These are phyloP conservation scores for Sinopyrophorus schimmeli DNA, from an alignment of 2,888 invertebrate genomes.

Conservation along the genomic window DNA sequence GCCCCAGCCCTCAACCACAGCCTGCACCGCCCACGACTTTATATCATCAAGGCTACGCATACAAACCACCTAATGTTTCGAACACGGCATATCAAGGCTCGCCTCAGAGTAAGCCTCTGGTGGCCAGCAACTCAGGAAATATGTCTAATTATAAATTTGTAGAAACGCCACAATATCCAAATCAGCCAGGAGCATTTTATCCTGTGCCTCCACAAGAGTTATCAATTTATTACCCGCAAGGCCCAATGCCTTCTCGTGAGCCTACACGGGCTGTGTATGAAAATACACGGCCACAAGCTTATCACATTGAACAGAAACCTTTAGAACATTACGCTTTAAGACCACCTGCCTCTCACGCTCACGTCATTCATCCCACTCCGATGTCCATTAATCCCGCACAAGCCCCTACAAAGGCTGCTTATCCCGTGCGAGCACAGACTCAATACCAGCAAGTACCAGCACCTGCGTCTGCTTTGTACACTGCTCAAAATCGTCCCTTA, in stretches of 20 bases:
- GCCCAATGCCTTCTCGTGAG: conserved; percentile 45
- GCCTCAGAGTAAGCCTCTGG: conserved; percentile 60
- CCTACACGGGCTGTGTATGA: conserved; percentile 50
- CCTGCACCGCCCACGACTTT: conserved; percentile 56
- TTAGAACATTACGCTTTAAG: conserved; percentile 54
- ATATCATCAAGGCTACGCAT: conserved; percentile 61
- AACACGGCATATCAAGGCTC: conserved; percentile 65
- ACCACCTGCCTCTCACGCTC: conserved; percentile 55
- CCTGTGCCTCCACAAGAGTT: conserved; percentile 57
- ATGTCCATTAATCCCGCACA: conserved; percentile 62
- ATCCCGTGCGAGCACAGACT: conserved; percentile 73
- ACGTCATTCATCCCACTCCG: conserved; percentile 61
- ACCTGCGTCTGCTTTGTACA: conserved; percentile 49
- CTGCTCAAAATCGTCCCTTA: conserved; percentile 50
- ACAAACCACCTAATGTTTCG: conserved; percentile 55
- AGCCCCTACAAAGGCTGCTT: conserved; percentile 75
- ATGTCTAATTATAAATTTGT: too few species aligned
- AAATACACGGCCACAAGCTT: conserved; percentile 46
- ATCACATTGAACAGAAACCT: conserved; percentile 52
- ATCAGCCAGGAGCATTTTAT: conserved; percentile 58
- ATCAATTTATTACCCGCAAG: conserved; percentile 52
- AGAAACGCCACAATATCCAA: conserved; percentile 60
- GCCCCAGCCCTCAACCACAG: conserved; percentile 71
- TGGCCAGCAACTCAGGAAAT: too few species aligned
- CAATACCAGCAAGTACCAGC: conserved; percentile 51